These are phyloP conservation scores for Tholera decimalis DNA, from an alignment of 2,888 invertebrate genomes.

Conservation along the genomic window DNA sequence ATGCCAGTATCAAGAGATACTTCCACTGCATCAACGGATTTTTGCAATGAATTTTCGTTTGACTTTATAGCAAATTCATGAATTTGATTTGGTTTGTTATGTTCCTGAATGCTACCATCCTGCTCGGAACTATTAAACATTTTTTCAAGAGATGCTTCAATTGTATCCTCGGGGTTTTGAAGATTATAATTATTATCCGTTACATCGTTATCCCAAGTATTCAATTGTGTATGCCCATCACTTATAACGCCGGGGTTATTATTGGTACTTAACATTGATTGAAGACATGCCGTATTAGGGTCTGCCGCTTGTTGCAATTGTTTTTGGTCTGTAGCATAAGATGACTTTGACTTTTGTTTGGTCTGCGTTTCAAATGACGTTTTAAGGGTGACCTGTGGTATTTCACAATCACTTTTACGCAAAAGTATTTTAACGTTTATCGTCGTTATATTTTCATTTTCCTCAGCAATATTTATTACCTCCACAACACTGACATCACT, in stretches of 20 bases:
- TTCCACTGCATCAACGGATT: constrained; percentile 3
- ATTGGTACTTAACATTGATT: constrained; percentile 10
- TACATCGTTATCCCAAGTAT: constrained; percentile 4
- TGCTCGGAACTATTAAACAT: constrained; percentile 5
- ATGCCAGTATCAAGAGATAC: constrained; percentile 1
- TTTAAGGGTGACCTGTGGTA: too few relatives aligned
- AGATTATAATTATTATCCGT: background rate
- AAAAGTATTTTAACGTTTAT: too few relatives aligned
- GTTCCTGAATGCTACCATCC: background rate
- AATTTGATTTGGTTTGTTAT: background rate
- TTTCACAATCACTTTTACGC: too few relatives aligned
- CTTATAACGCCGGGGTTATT: background rate
- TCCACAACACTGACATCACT: constrained; percentile 8
- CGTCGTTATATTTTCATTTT: background rate
- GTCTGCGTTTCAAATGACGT: background rate
- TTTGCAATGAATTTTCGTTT: background rate
- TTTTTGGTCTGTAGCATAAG: too few relatives aligned
- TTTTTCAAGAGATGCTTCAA: constrained; percentile 6
- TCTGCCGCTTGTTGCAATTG: too few relatives aligned
- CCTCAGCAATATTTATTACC: constrained; percentile 4
- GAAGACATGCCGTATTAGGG: background rate
- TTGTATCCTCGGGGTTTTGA: constrained; percentile 2
- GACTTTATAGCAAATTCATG: background rate
- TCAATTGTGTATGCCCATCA: background rate
- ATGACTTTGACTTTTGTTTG: too few relatives aligned